Evolutionary conservation across 1,140 invertebrate genomes (phyloP).

Genomic region (Drosophila mayri): DNA sequence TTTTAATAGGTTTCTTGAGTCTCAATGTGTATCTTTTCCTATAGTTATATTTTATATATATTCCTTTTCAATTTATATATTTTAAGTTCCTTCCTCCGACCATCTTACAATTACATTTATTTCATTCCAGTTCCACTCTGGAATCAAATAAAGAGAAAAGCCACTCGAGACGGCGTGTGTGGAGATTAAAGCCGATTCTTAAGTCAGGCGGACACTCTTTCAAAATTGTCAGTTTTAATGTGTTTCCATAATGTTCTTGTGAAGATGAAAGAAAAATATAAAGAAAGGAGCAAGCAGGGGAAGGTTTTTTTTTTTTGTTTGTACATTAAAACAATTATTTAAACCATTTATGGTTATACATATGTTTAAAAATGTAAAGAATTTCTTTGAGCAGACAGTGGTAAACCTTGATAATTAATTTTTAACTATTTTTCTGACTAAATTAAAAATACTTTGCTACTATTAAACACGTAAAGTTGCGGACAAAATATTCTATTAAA

Average conservation of each 20-base stretch:
- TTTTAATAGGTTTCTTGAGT: neutral
- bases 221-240: slow-evolving; percentile 51
- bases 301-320: too few relatives aligned
- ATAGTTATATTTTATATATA: neutral
- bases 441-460: neutral
- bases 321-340: too few relatives aligned
- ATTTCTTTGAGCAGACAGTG: neutral
- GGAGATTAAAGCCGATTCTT: slow-evolving; percentile 26
- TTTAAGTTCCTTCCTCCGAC: too few relatives aligned
- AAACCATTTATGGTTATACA: too few relatives aligned
- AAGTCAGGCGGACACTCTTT: slow-evolving; percentile 5
- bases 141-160: slow-evolving; percentile 13
- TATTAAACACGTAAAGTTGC: neutral
- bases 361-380: too few relatives aligned
- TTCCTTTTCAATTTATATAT: neutral
- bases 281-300: too few relatives aligned
- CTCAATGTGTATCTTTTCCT: neutral
- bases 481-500: neutral
- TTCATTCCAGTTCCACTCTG: slow-evolving; percentile 19
- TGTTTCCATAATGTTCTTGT: slow-evolving; percentile 18
- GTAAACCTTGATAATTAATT: neutral
- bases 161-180: slow-evolving; percentile 41
- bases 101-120: slow-evolving; percentile 31
- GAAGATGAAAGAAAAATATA: slow-evolving; percentile 18
- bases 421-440: neutral